Evolutionary conservation across 1,140 invertebrate genomes (phyloP).

Genomic region (Drosophila seguyi): DNA sequence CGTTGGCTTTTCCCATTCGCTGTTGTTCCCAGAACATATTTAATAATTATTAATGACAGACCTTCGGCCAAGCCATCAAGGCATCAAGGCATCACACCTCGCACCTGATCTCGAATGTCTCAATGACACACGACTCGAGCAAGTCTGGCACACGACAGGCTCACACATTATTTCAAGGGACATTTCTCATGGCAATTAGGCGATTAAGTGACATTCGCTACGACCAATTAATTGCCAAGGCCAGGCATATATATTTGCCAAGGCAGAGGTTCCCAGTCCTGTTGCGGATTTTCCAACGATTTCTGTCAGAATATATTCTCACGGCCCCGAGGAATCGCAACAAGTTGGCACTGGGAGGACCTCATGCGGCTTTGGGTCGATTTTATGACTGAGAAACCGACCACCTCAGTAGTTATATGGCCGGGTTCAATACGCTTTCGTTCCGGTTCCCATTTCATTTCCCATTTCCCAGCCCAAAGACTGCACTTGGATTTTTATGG

Average conservation of each 20-base stretch:
- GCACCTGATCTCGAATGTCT: slow-evolving; percentile 10
- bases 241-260: slow-evolving; percentile 34
- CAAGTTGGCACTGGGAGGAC: slow-evolving; percentile 33
- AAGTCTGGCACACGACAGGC: slow-evolving; percentile 68
- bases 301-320: slow-evolving; percentile 45
- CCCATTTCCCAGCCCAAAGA: slow-evolving; percentile 13
- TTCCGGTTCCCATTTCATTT: slow-evolving; percentile 18
- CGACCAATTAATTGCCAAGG: slow-evolving; percentile 68
- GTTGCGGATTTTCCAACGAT: slow-evolving; percentile 30
- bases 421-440: slow-evolving; percentile 1
- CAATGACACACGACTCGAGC: slow-evolving; percentile 62
- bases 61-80: slow-evolving; percentile 38
- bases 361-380: slow-evolving; percentile 19
- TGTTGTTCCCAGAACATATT: slow-evolving; percentile 33
- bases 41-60: slow-evolving; percentile 46
- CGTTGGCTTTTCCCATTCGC: not conserved
- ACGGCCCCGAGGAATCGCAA: slow-evolving; percentile 51
- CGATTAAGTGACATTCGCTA: slow-evolving; percentile 75
- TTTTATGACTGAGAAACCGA: slow-evolving; percentile 73
- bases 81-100: slow-evolving; percentile 1
- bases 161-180: slow-evolving; percentile 2
- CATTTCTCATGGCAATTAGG: slow-evolving; percentile 66
- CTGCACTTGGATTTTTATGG: slow-evolving; percentile 43
- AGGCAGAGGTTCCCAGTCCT: slow-evolving; percentile 5
- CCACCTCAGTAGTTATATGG: slow-evolving; percentile 77